Conservation (phyloP, 2,888 invertebrate genomes). For the Himalopsyche kuldschensis region DNA sequence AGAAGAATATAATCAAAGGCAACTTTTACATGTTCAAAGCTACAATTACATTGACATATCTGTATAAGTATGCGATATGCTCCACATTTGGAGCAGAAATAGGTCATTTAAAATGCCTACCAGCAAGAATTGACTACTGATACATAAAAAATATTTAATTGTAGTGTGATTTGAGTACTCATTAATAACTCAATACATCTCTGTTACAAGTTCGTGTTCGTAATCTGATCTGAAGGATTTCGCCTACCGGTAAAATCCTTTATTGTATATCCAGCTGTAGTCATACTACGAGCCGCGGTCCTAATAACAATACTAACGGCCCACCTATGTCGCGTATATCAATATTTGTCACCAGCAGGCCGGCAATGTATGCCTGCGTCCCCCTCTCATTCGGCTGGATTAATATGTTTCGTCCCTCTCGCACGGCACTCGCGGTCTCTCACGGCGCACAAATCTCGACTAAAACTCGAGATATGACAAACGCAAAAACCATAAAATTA, state of each 20-base stretch:
- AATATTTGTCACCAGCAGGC: slow-evolving; percentile 37
- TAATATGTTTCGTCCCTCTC: slow-evolving; percentile 11
- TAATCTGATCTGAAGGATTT: neutral
- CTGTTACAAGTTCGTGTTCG: too few relatives aligned
- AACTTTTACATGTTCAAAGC: too few relatives aligned
- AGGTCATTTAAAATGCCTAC: too few relatives aligned
- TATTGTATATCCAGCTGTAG: neutral
- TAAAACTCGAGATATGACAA: slow-evolving; percentile 55
- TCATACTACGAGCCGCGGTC: neutral
- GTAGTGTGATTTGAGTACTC: too few relatives aligned
- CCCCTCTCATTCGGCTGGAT: slow-evolving; percentile 6
- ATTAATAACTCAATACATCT: too few relatives aligned
- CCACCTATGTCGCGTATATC: slow-evolving; percentile 40
- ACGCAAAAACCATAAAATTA: slow-evolving; percentile 62
- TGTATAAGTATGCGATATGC: too few relatives aligned
- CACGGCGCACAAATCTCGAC: slow-evolving; percentile 53
- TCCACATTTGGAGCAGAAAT: too few relatives aligned
- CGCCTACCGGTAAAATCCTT: neutral
- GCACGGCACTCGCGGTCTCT: slow-evolving; percentile 19
- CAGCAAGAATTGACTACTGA: too few relatives aligned
- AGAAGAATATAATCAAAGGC: too few relatives aligned
- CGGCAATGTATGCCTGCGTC: neutral
- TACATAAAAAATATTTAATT: too few relatives aligned
- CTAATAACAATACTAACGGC: slow-evolving; percentile 38
- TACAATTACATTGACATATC: too few relatives aligned